Evolutionary conservation across 2,113 vertebrate species (phyloP).

Genomic region (Papio anubis): DNA sequence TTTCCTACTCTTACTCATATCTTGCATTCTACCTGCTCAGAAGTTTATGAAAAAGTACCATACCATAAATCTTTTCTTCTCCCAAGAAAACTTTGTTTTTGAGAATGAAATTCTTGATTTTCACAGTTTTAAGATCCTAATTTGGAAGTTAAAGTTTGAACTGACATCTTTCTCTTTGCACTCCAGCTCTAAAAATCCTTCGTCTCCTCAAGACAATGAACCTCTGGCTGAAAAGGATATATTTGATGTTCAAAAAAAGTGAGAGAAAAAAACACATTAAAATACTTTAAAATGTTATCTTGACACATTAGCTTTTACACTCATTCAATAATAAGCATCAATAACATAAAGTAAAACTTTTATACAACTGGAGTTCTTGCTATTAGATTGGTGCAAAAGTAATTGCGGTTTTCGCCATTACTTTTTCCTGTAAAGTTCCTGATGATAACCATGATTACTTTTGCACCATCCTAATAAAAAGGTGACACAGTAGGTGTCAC

Average conservation of each 20-base stretch:
- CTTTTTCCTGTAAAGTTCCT: too few relatives aligned
- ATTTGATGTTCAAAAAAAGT: background rate
- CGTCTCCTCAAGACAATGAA: background rate
- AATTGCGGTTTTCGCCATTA: too few relatives aligned
- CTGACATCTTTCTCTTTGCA: background rate
- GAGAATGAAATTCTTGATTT: background rate
- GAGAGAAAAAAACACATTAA: background rate
- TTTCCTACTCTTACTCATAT: background rate
- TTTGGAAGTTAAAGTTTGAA: background rate
- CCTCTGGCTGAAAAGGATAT: background rate
- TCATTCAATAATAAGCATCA: background rate
- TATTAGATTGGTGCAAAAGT: too few relatives aligned
- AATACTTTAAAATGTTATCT: conserved; percentile 5
- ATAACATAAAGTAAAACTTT: background rate
- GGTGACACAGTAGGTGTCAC: too few relatives aligned
- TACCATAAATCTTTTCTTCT: background rate
- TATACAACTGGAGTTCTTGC: background rate
- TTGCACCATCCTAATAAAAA: background rate
- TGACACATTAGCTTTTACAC: background rate
- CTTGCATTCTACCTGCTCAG: background rate
- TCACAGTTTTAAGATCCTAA: background rate
- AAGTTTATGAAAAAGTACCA: background rate
- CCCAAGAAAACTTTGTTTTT: background rate
- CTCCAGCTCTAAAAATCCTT: background rate
- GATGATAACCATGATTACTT: too few relatives aligned